These are phyloP conservation scores for Tachycineta bicolor DNA, from an alignment of 2,113 vertebrate species.

Conservation along the genomic window DNA sequence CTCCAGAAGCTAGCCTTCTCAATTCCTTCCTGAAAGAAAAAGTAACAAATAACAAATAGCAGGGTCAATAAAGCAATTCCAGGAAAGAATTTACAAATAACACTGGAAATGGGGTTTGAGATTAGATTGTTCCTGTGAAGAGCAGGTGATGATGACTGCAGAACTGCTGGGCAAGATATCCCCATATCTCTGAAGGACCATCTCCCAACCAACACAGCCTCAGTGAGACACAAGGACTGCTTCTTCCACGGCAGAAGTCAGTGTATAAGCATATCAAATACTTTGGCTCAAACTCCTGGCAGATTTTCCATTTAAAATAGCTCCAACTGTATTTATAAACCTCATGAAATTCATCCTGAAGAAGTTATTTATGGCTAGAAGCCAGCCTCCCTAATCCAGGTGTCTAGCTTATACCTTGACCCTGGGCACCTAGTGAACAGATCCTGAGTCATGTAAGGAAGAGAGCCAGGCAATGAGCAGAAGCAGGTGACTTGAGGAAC, in stretches of 20 bases:
- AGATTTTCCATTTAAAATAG: neutral
- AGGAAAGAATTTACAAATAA: conserved; percentile 8
- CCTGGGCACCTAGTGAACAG: fast-evolving
- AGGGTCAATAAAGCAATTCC: neutral
- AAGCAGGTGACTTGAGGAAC: neutral
- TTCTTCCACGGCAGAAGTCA: conserved; percentile 1
- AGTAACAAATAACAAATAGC: neutral
- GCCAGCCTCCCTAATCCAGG: neutral
- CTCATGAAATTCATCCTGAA: conserved; percentile 51
- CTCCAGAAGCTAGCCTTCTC: neutral
- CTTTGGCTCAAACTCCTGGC: neutral
- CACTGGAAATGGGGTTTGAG: conserved; percentile 3
- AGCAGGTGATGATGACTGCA: neutral
- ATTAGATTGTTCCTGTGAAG: neutral
- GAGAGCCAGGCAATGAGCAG: neutral
- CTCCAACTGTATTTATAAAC: conserved; percentile 48
- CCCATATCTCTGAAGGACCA: neutral
- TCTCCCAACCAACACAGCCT: conserved; percentile 23
- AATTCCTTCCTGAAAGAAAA: neutral
- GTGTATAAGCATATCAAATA: conserved; percentile 13
- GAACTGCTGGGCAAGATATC: conserved; percentile 1
- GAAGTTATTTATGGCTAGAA: neutral
- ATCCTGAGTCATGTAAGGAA: neutral
- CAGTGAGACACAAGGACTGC: neutral
- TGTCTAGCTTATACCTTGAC: neutral